Base-by-base conservation (phyloP, 2,888 invertebrate genomes). In the Mystacides longicornis region DNA sequence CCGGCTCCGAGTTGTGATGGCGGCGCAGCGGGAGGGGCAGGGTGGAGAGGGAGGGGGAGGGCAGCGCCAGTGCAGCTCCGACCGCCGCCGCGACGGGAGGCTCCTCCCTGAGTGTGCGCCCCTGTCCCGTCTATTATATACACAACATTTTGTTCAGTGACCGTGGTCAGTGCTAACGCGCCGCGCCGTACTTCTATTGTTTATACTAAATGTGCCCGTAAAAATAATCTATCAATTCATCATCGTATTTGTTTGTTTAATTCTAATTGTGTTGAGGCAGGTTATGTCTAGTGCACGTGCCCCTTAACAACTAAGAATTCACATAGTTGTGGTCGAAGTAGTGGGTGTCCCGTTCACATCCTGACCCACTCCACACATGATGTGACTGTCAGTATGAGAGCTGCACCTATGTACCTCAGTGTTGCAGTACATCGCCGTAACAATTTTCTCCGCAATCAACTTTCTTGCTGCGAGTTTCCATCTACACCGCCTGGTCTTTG, bases 161-260 rank as follows among this genome's bases (percentile, higher is more conserved):
- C 54, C 50, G 54, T 50, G 49, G 50, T 54, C 49, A 54, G 50
- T 54, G 27, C 11, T 27, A 27, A 27, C 27, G 43, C 16, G 43
- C 16, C 16, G 43, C 43, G 43, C 7, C 16, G 21, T 27, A 11
- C 11, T 7, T 27, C 27, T 27, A 27, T 27, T 27, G 27, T 27
- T 7, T 27, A 27, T 27, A n/a, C 27, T 7, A 27, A 27, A 27
- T 11, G 27, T 27, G 11, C 27, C 11, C 11, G 11, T 27, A 27
- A 7, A 11, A 5, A 5, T 27, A n/a, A 7, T 11, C 27, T 11
- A 27, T 27, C 5, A 27, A 5, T 27, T 27, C 27, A 27, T 7
- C 27, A 27, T 27, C 7, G 27, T 27, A 27, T 27, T 27, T 27
- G 27, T 27, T 27, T 27, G 27, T 27, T 27, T 27, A 27, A 27